Conservation (phyloP, 2,888 invertebrate genomes). For the Noctua comes region DNA sequence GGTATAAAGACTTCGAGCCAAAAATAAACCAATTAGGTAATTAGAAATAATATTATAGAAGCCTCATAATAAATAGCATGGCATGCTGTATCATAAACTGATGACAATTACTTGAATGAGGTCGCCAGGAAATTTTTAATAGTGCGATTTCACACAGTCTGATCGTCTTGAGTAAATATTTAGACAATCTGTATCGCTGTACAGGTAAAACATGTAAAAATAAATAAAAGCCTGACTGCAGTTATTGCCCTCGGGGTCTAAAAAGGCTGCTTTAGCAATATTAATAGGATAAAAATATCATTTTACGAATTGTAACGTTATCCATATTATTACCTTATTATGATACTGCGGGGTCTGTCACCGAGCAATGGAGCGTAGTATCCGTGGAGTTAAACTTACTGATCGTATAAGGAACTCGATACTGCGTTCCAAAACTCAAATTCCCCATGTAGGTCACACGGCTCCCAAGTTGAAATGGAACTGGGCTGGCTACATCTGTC, state of each 20-base stretch:
- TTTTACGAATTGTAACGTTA: neutral
- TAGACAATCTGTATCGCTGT: neutral
- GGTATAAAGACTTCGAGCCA: neutral
- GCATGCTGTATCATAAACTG: neutral
- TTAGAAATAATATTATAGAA: neutral
- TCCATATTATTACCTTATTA: too few relatives aligned
- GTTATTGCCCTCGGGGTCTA: neutral
- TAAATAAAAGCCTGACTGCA: too few relatives aligned
- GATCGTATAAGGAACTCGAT: too few relatives aligned
- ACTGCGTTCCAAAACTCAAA: too few relatives aligned
- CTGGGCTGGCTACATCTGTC: too few relatives aligned
- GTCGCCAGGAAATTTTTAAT: slow-evolving; percentile 6
- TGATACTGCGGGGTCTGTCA: too few relatives aligned
- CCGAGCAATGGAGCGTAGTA: too few relatives aligned
- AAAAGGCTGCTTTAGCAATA: neutral
- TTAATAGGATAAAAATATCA: neutral
- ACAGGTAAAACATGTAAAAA: neutral
- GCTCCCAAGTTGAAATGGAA: too few relatives aligned
- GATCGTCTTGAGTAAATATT: neutral
- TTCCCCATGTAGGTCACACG: too few relatives aligned
- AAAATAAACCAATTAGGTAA: neutral
- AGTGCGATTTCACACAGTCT: neutral
- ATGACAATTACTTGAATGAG: neutral
- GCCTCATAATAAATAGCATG: neutral
- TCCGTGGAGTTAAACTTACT: too few relatives aligned